Percentiles rank a stretch among this genome's conserved stretches.
Evolutionary conservation across 2,797 vertebrate species (phyloP).

Genomic region (Oreochromis grahami): DNA sequence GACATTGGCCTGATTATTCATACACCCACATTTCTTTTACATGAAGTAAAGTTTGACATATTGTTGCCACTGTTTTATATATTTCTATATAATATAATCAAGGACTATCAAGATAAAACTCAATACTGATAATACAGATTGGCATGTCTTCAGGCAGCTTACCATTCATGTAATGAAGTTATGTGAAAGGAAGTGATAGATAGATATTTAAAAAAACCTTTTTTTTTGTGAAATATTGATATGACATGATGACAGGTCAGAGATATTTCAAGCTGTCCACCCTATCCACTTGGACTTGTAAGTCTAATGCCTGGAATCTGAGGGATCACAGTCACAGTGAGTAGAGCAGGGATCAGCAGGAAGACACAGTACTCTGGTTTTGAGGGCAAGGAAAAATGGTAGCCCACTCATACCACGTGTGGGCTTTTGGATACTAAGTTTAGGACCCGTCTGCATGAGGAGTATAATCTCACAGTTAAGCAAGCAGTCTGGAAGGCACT

Average conservation of each 20-base stretch:
- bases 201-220: neutral
- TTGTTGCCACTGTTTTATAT: neutral
- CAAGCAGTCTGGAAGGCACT: neutral
- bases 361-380: neutral
- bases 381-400: neutral
- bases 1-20: neutral
- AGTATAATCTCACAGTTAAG: neutral
- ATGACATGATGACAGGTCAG: neutral
- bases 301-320: neutral
- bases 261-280: neutral
- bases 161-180: neutral
- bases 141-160: neutral
- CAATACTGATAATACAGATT: neutral
- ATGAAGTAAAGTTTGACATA: neutral
- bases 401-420: neutral
- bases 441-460: rapidly evolving
- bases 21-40: neutral
- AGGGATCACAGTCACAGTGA: neutral
- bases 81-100: neutral
- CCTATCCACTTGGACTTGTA: neutral
- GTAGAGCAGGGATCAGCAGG: neutral
- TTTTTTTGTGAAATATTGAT: neutral
- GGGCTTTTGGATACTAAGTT: neutral
- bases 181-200: neutral
- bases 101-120: neutral